These are phyloP conservation scores for Mylabris phalerata DNA, from an alignment of 1,140 invertebrate species.

Conservation along the genomic window DNA sequence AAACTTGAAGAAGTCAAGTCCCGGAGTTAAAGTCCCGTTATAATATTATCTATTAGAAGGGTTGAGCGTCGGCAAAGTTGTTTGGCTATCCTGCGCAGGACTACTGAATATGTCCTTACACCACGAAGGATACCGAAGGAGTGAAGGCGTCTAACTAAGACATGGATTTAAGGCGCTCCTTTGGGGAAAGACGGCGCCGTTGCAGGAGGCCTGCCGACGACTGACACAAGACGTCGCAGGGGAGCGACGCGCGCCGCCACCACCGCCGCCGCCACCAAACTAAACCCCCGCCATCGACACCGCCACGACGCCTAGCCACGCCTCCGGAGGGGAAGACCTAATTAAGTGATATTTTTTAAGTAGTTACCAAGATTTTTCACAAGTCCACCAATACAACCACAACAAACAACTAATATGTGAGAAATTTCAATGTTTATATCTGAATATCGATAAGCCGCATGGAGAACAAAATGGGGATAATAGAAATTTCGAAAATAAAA, in stretches of 20 bases:
- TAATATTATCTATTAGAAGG: background rate
- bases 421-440: too few relatives aligned
- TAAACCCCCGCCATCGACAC: slow-evolving; percentile 3
- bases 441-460: too few relatives aligned
- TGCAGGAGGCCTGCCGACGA: slow-evolving; percentile 39
- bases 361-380: slow-evolving; percentile 39
- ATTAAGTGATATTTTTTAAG: slow-evolving; percentile 43
- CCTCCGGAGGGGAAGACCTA: slow-evolving; percentile 36
- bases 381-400: too few relatives aligned
- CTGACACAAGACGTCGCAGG: slow-evolving; percentile 41
- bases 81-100: slow-evolving; percentile 29
- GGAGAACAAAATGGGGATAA: too few relatives aligned
- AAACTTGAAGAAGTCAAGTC: too few relatives aligned
- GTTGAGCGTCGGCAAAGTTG: slow-evolving; percentile 18
- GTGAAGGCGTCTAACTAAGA: slow-evolving; percentile 40
- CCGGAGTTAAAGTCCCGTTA: background rate
- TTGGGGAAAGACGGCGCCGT: slow-evolving; percentile 37
- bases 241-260: slow-evolving; percentile 35
- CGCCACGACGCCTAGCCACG: slow-evolving; percentile 27
- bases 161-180: slow-evolving; percentile 40
- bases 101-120: slow-evolving; percentile 34
- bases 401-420: too few relatives aligned
- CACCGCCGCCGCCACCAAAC: slow-evolving; percentile 17
- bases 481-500: too few relatives aligned
- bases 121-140: slow-evolving; percentile 39